phyloP scores from a whole-genome alignment of 2,113 vertebrate genomes.

The Cyphomyrus discorhynchus region DNA sequence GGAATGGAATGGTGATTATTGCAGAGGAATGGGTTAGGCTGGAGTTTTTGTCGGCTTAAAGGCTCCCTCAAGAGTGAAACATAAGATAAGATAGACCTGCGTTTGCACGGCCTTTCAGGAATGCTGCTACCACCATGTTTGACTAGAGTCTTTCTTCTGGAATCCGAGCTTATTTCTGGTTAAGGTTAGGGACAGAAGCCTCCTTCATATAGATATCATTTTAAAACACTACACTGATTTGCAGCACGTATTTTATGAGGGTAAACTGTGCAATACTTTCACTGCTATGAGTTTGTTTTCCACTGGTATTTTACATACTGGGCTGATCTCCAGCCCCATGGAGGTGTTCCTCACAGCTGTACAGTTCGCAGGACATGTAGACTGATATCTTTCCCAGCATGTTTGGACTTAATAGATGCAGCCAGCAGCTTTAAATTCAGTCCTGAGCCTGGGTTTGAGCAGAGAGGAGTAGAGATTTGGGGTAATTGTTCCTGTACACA shows the following conservation, averaged over 20 bases:
- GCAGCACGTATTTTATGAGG: neutral
- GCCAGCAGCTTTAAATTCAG: neutral
- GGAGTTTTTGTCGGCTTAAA: neutral
- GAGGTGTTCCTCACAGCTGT: neutral
- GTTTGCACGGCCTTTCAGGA: neutral
- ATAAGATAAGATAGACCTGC: neutral
- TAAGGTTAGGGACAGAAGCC: neutral
- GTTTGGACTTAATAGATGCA: neutral
- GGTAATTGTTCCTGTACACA: neutral
- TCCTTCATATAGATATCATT: neutral
- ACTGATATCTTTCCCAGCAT: neutral
- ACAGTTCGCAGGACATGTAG: neutral
- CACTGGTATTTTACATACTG: neutral
- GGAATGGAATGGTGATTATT: neutral
- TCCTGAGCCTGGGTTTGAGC: neutral
- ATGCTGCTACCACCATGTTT: neutral
- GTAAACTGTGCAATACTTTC: neutral
- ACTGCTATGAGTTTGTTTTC: neutral
- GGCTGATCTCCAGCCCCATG: neutral
- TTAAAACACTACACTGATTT: neutral
- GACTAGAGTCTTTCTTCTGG: too few species aligned
- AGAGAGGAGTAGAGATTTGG: neutral
- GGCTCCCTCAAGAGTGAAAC: neutral
- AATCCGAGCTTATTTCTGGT: neutral
- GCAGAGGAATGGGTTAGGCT: neutral